A percentile compares a stretch with the other conserved stretches of the same genome.
These are phyloP conservation scores for Ambastaia sidthimunki DNA, from an alignment of 2,797 vertebrate genomes.

Conservation along the genomic window DNA sequence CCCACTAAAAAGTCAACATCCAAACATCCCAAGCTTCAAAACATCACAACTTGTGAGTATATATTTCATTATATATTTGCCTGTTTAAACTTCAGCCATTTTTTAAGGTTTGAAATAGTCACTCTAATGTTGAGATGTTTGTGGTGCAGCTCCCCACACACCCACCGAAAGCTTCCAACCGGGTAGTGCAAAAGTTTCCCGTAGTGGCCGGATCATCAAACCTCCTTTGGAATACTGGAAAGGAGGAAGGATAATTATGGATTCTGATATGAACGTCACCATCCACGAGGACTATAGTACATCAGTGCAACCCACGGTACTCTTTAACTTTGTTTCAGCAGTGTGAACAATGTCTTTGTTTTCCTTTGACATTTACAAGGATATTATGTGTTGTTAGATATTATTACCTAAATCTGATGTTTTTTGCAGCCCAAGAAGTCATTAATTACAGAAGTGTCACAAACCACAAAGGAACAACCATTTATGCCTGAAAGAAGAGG, in stretches of 20 bases:
- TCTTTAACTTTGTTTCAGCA: not conserved
- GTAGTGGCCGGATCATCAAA: conserved; percentile 81
- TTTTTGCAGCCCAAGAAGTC: conserved; percentile 48
- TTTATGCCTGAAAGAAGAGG: conserved; percentile 18
- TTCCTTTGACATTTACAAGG: conserved; percentile 23
- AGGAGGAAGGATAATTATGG: conserved; percentile 80
- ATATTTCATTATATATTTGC: not conserved
- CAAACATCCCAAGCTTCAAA: conserved; percentile 29
- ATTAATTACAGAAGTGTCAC: conserved; percentile 5
- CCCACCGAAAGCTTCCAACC: not conserved
- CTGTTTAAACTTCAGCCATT: not conserved
- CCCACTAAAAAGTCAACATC: conserved; percentile 21
- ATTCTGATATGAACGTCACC: conserved; percentile 79
- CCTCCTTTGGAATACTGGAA: conserved; percentile 82
- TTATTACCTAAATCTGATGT: not conserved
- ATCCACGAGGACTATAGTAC: conserved; percentile 73
- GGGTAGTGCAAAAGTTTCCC: conserved; percentile 68
- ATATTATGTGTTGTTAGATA: not conserved
- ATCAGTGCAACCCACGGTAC: conserved; percentile 64
- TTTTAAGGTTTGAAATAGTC: not conserved
- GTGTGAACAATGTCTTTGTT: not conserved
- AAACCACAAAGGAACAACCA: conserved; percentile 15
- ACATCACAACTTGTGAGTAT: conserved; percentile 35
- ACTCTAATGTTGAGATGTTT: not conserved
- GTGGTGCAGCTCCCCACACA: conserved; percentile 40